Base-by-base conservation (phyloP, 2,113 vertebrate species). In the Tragelaphus buxtoni region DNA sequence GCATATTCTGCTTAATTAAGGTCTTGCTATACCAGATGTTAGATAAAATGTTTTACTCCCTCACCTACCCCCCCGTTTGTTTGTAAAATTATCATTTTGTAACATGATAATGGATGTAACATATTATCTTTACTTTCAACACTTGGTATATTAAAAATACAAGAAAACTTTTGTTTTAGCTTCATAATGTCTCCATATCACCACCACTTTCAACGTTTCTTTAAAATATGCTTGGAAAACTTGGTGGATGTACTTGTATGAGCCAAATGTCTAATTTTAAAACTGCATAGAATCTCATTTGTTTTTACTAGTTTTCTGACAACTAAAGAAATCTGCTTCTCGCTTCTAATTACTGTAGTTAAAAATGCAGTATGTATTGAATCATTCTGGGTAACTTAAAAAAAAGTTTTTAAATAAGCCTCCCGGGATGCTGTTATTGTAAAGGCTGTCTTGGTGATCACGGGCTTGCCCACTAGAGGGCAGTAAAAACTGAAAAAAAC, bases 401-500 rank as follows among this genome's bases (percentile, higher is more conserved):
- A 90, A 51, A 22, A 11, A 30, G 8, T 30, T 32, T 69, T 80
- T 72, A 45, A 74, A 56, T 28, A 4, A 55, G 8, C 17, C 0
- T 81, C 12, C 39, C 4, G 60, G 63, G 22, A 1, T 76, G 32
- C 1, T 81, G 10, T 13, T 84, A 2, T 35, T 81, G 24, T 26
- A 86, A 93, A 94, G 89, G 8, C 9, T 79, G 4, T 74, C 3
- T 93, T 45, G 92, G 83, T 60, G n/a, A 35, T 96, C 55, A 94
- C 45, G 92, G 14, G 22, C 97, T 56, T 97, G 35, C 92, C 98
- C 98, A 98, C 96, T 96, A 99, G 98, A 96, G 98, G 96, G 98
- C 98, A 98, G 97, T 97, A 92, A 96, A 77, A 87, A 82, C 17
- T 35, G 9, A 45, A 47, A 97, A 95, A 95, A 60, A 28, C 51